Base-by-base conservation (phyloP, 2,888 invertebrate genomes). In the Opisthograptis luteolata region DNA sequence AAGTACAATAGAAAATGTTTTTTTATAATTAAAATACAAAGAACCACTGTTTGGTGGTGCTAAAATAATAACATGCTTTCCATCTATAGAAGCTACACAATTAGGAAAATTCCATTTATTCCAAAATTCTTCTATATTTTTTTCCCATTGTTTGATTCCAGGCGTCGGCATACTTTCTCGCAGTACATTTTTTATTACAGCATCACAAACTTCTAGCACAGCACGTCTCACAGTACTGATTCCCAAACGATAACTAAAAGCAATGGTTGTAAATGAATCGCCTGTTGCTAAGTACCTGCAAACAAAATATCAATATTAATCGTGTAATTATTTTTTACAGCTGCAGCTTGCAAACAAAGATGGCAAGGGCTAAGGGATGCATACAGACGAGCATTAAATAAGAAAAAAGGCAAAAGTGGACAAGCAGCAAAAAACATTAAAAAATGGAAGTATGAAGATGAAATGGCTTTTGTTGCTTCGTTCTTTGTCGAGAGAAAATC, bases 91-190 rank as follows among this genome's bases (percentile, higher is more conserved):
- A 24, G n/a, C 42, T 22, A 39, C 22, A 32, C 24, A 57, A 36
- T 57, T 49, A 25, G 62, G 58, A 42, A 64, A 60, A 47, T 62
- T 55, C 52, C 60, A 64, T 19, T 24, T 55, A 50, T 48, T 51
- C 50, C 44, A 51, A 40, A 51, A 50, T 41, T 43, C 44, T 41
- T 51, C 46, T 19, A 47, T 47, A 47, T 51, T 41, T 55, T 48
- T 55, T 51, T 48, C 35, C 39, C 42, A 44, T 36, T 39, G 50
- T 35, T 44, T 34, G 9, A 14, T 34, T 22, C 6, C 14, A 49
- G 54, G 54, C 30, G 39, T 54, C 13, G 48, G 36, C 2, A 54
- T 54, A 54, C 17, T 36, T 54, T 47, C 36, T 20, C 44, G 50
- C 32, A 48, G 25, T 20, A 53, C 10, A 32, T 40, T 44, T 36